Evolutionary conservation across 2,888 invertebrate genomes (phyloP), one percentile per base, ranked within the genome.

Genomic region (Cantharis rufa): DNA sequence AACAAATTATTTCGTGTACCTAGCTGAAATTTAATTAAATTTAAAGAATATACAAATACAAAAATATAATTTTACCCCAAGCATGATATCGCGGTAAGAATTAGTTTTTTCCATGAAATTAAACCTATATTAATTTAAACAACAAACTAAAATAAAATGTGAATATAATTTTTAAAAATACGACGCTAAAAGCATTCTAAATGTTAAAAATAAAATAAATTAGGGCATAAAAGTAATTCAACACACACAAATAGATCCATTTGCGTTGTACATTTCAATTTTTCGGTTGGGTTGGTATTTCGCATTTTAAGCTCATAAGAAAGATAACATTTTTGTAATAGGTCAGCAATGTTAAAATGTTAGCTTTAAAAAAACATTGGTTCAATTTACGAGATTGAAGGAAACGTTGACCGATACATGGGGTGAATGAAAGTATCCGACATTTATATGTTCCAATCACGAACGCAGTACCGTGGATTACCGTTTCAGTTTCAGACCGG

Each of bases 361-460:
- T 66, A 66, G 64, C 24, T 66, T 21, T 18, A 66, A 66, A 66
- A 66, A 66, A 66, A 66, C 21, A 66, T 66, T 21, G 24, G 18
- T 66, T 66, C 24, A 66, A 21, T 66, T 66, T 18, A 75, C 21
- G 64, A 66, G 24, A 66, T 21, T 21, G 64, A 66, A 66, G 64
- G 64, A 66, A 81, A 82, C 80, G 79, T 82, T 80, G 80, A 81
- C 82, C 82, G 81, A 84, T 82, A 82, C 82, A 83, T 81, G 81
- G 81, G 82, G 79, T 73, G 81, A 79, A 78, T 77, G 76, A 82
- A 79, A 79, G 82, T 80, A 82, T 83, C 82, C 80, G 82, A 84
- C 83, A 82, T 83, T 85, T 85, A 85, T 84, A 81, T 80, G 82
- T 84, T 84, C 84, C 84, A 85, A 84, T 85, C 85, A 85, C 85